Percentiles rank a stretch among this genome's conserved stretches.
Evolutionary conservation across 1,140 invertebrate genomes (phyloP).

Genomic region (Pissodes strobi): DNA sequence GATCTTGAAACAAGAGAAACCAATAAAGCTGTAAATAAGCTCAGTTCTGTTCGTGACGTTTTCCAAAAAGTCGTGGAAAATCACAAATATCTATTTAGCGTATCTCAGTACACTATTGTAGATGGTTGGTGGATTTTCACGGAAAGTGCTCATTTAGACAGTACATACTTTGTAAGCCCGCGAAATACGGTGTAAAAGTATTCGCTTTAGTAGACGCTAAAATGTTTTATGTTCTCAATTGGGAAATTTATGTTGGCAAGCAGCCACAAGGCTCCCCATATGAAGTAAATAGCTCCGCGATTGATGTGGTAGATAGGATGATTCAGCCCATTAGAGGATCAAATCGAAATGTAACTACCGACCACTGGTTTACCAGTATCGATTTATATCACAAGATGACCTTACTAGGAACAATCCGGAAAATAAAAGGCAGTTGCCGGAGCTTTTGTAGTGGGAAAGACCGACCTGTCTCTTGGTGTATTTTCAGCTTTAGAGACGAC

Average conservation of each 20-base stretch:
- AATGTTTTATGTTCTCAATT: constrained; percentile 43
- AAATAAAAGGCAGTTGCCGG: constrained; percentile 9
- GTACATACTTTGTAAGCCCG: constrained; percentile 27
- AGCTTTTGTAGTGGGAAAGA: not conserved
- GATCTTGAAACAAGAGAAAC: not conserved
- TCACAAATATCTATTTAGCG: no score
- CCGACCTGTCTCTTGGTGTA: not conserved
- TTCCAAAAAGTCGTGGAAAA: no score
- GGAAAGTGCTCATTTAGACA: constrained; percentile 24
- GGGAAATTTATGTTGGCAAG: constrained; percentile 46
- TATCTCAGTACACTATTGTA: no score
- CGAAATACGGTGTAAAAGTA: constrained; percentile 54
- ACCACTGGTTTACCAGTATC: constrained; percentile 18
- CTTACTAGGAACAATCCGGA: constrained; percentile 4
- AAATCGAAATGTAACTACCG: constrained; percentile 22
- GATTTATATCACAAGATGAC: constrained; percentile 8
- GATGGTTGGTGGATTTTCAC: constrained; percentile 19
- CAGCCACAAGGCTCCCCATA: constrained; percentile 44
- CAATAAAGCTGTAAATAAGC: constrained; percentile 4
- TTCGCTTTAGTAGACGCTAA: constrained; percentile 44
- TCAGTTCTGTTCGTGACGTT: no score
- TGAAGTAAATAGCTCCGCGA: constrained; percentile 5
- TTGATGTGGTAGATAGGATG: not conserved
- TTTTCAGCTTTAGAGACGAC: constrained; percentile 10
- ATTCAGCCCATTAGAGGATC: constrained; percentile 1